Evolutionary conservation across 2,113 vertebrate species (phyloP), one percentile per base, ranked within the genome.

Genomic region (Diglossa brunneiventris): DNA sequence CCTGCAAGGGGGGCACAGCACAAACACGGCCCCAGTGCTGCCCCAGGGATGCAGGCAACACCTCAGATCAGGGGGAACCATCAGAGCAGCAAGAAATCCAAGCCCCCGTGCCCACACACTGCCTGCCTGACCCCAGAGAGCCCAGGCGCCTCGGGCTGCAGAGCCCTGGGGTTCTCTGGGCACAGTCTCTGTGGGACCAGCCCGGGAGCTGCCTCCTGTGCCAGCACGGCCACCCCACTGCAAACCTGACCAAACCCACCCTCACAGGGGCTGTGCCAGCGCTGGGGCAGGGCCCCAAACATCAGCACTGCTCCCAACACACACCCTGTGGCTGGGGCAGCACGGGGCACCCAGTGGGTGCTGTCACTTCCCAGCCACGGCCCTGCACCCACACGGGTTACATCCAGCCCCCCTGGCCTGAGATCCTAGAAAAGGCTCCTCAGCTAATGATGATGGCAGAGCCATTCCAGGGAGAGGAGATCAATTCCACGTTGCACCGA

Each of bases 271-370:
- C 11, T 42, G 67, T 42, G 77, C 44, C 5, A 2, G 27, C 1
- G 0, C 49, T 18, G 39, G 8, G 41, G 37, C 83, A 20, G 33
- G 31, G 41, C 50, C 68, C 83, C 73, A 18, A 19, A 42, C 3
- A 7, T 8, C 3, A 0, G 59, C 64, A 9, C 35, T 0, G 1
- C 56, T 77, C 53, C 55, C 3, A 0, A 18, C 2, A 3, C 47
- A 26, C 5, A 11, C 42, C 3, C 10, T 1, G 0, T 3, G 61
- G 23, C 73, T 7, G 3, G 44, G 44, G 46, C 20, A 0, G 44
- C 11, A 1, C 9, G 0, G 6, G 68, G 68, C 53, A 62, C 47
- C 47, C 18, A 0, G 26, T 20, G 4, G 12, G 39, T 35, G 59
- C 89, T 33, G 5, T 15, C 70, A 46, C 24, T 39, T 63, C 17